These are phyloP conservation scores for Pyrgilauda ruficollis DNA, from an alignment of 2,113 vertebrate genomes.

Conservation along the genomic window DNA sequence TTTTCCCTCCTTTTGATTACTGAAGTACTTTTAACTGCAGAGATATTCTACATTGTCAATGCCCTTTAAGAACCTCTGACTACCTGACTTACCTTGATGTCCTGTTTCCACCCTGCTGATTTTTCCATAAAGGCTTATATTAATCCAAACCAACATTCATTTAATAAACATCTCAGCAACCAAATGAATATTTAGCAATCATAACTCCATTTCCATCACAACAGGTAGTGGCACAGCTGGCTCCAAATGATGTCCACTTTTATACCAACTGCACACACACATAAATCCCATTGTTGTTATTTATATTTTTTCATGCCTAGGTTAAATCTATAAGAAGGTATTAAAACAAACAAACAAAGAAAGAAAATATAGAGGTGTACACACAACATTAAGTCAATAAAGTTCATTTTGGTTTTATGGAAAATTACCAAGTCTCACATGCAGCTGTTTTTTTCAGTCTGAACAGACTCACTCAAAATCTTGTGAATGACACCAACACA, in stretches of 20 bases:
- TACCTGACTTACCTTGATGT: not conserved
- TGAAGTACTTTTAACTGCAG: not conserved
- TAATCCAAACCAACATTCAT: not conserved
- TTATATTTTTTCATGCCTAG: not conserved
- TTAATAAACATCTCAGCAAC: not conserved
- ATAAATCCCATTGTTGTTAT: not conserved
- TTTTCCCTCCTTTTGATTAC: not conserved
- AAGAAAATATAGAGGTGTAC: fast-evolving
- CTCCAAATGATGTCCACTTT: not conserved
- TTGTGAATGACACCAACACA: not conserved
- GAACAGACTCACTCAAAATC: not conserved
- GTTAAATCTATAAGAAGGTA: not conserved
- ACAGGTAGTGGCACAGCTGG: not conserved
- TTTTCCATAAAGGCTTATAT: not conserved
- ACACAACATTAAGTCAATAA: not conserved
- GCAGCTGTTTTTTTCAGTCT: not conserved
- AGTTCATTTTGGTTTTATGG: not conserved
- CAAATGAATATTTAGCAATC: not conserved
- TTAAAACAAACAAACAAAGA: not conserved
- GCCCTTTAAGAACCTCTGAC: not conserved
- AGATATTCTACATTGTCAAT: not conserved
- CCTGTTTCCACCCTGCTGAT: not conserved
- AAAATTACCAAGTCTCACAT: not conserved
- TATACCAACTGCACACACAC: not conserved
- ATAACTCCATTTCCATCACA: not conserved